Percentiles rank a stretch among this genome's conserved stretches.
Conservation (phyloP, 92 coral and sea anemone species). For the Metridium senile region DNA sequence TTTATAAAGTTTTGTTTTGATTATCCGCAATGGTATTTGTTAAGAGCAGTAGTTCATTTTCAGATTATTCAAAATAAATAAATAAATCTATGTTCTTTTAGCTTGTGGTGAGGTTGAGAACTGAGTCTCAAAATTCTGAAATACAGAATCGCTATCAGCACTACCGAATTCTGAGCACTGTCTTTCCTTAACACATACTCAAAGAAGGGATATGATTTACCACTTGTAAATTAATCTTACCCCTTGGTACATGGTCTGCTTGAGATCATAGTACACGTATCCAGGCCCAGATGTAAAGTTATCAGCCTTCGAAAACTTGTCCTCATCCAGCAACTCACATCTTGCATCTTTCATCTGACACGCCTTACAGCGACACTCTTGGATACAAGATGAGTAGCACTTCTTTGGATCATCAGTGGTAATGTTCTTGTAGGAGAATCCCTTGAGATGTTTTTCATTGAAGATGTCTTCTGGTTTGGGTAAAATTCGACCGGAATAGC, state of each 20-base stretch:
- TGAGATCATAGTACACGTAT: constrained; percentile 26
- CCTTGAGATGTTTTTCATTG: constrained; percentile 28
- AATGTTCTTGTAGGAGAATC: constrained; percentile 44
- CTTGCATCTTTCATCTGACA: constrained; percentile 41
- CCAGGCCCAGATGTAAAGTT: constrained; percentile 9
- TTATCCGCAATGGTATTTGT: too few relatives aligned
- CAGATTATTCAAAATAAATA: too few relatives aligned
- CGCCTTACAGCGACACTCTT: constrained; percentile 51
- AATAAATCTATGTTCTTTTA: too few relatives aligned
- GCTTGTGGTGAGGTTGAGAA: neutral
- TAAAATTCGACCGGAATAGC: constrained; percentile 31
- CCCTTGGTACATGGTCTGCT: constrained; percentile 19
- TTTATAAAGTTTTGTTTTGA: too few relatives aligned
- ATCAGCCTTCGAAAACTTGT: constrained; percentile 25
- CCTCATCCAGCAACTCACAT: constrained; percentile 53
- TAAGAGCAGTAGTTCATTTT: too few relatives aligned
- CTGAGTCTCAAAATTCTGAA: too few relatives aligned
- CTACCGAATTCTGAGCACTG: too few relatives aligned
- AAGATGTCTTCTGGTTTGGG: constrained; percentile 29
- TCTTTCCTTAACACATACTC: too few relatives aligned
- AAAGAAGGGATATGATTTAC: neutral
- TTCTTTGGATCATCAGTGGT: constrained; percentile 33
- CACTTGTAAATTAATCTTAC: neutral
- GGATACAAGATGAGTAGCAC: constrained; percentile 40
- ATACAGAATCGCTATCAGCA: too few relatives aligned